Base-by-base conservation (phyloP, 2,888 invertebrate species). In the Trachelus stipa region DNA sequence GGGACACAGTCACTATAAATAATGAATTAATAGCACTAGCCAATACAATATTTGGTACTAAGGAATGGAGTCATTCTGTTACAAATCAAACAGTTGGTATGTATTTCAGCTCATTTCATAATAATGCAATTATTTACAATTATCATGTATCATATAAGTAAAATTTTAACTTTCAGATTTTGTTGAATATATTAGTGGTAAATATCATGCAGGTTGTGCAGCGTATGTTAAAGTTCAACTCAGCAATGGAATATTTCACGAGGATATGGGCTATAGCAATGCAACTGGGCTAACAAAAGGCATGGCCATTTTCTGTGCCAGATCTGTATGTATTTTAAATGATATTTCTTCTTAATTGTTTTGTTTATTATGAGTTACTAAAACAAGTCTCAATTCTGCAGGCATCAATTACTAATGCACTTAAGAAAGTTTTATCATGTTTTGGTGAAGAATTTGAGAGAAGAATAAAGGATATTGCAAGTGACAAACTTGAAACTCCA, bases 11-110 rank as follows among this genome's bases (percentile, higher is more conserved):
- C 15, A 33, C 11, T 12, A n/a, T 56, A 35, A 71, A 83, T 31
- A 80, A 81, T 73, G 77, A 85, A 37, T 83, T 88, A 73, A 84
- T 86, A 79, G 74, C 79, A 9, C 74, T 85, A 35, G 87, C 87
- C 6, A 87, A 87, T 79, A 79, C 79, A 68, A 74, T 78, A 12
- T 85, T 88, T 73, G 87, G 87, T 1, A 77, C 82, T 73, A 80
- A 80, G 56, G 83, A 83, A 35, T 88, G 88, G 88, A 88, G 78
- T 75, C 86, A 88, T 77, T 75, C 78, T 3, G 79, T 88, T 56
- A 85, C 85, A 15, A 86, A 78, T 79, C 88, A 88, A 78, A 83
- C 83, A 23, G 80, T 88, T 68, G 88, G 88, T 84, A 78, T 31
- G 68, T 73, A 73, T 34, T 69, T 30, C 30, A 31, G 33, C 1